Evolutionary conservation across 1,140 invertebrate species (phyloP), one percentile per base, ranked within the genome.

Genomic region (Rhyacophila brunnea): DNA sequence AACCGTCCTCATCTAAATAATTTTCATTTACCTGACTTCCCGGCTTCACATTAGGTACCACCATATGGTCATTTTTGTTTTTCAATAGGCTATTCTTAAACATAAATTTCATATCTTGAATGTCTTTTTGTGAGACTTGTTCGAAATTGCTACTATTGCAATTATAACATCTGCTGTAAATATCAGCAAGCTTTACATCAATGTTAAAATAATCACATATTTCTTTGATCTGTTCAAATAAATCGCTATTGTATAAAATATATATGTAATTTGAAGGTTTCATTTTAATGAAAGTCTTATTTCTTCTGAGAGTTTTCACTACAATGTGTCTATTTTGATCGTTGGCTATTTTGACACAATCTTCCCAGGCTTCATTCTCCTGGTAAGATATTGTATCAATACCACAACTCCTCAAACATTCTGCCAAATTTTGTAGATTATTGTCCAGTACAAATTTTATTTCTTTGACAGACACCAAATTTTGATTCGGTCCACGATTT

Each of bases 141-240:
- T 38, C 54, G 1, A 58, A 11, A n/a, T 52, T 47, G 15, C 51
- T 51, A 45, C 40, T 45, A 28, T 58, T 58, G 36, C 56, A 58
- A 68, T 84, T 81, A 70, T 82, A 78, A 70, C 87, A 90, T 54
- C 86, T 74, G 65, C 81, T 85, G 58, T 87, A 87, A 40, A 89
- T 80, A 70, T 89, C 80, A 46, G 76, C 69, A 58, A 79, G 71
- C 6, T 71, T 80, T 9, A 89, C 75, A 9, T 68, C 58, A 13
- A 90, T 71, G 63, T 85, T 83, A 64, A 85, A 89, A 67, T 83
- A 74, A 14, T 73, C 70, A 2, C 88, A 63, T 3, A 89, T 81
- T 66, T 86, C 80, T 43, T 74, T 66, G 1, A 86, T 65, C 69
- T 89, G 87, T 38, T 44, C 50, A n/a, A 80, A 71, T 0, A 82